These are phyloP conservation scores for Eudasyphora cyanicolor DNA, from an alignment of 2,888 invertebrate genomes.

Conservation along the genomic window DNA sequence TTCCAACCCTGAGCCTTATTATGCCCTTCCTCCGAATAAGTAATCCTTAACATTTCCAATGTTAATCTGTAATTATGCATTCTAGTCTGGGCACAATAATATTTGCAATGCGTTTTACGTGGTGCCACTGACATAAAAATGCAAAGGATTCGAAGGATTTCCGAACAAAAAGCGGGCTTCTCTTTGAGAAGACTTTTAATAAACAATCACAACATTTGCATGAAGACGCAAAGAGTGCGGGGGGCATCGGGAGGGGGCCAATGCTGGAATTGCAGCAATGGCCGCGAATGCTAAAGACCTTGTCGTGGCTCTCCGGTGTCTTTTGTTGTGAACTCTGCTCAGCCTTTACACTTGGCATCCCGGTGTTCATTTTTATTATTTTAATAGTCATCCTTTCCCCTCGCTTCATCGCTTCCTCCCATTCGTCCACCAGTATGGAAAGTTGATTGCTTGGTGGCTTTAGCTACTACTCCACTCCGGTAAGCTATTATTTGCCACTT, in stretches of 20 bases:
- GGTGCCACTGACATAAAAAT: not conserved
- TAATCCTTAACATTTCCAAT: not conserved
- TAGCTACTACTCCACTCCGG: not conserved
- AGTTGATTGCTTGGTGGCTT: too few species aligned
- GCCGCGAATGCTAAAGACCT: not conserved
- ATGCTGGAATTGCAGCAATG: not conserved
- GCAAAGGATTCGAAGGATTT: not conserved
- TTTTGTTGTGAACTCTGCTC: slow-evolving; percentile 36
- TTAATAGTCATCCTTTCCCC: slow-evolving; percentile 38
- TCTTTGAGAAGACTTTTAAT: slow-evolving; percentile 8
- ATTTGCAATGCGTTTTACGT: not conserved
- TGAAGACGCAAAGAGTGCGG: not conserved
- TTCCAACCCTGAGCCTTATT: too few species aligned
- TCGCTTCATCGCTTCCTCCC: not conserved
- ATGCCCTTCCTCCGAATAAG: too few species aligned
- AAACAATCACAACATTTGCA: slow-evolving; percentile 15
- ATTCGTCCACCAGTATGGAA: too few species aligned
- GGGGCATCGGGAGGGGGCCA: not conserved
- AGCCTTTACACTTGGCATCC: not conserved
- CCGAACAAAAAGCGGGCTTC: not conserved
- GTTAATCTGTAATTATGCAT: not conserved
- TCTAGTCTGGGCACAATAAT: not conserved
- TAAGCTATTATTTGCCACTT: slow-evolving; percentile 45
- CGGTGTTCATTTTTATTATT: slow-evolving; percentile 49
- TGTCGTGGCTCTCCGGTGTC: slow-evolving; percentile 19